Base-by-base conservation (phyloP, 2,797 vertebrate genomes). In the Scolopax bukidnonensis region DNA sequence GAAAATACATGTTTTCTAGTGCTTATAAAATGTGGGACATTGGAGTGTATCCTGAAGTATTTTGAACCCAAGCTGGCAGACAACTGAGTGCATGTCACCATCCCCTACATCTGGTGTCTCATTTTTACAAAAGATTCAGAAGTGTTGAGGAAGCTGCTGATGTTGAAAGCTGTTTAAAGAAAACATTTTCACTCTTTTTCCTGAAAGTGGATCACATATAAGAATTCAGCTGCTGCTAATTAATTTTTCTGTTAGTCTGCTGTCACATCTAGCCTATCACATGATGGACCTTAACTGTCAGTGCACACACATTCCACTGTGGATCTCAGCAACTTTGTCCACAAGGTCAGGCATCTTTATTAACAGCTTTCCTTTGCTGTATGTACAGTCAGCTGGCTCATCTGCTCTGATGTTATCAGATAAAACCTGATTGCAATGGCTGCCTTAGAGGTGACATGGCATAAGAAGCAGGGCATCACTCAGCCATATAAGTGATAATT, bases 161-260 rank as follows among this genome's bases (percentile, higher is more conserved):
- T 67, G 33, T 68, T 78, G 79, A 61, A 87, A 93, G 33, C 41
- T 85, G 30, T 38, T 81, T 85, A 33, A 88, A 91, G 54, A 82
- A 91, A 92, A 67, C 3, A 32, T 10, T 85, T 74, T 41, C 48
- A 67, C 17, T 89, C 27, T n/a, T 63, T 51, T 84, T 21, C 15
- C 70, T 53, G 33, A 82, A 94, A 92, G 15, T 89, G 81, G 74
- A 53, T 95, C 81, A 77, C 38, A 25, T 50, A 64, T 50, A 81
- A 75, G 57, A 88, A 89, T 96, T 90, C 74, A 69, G 19, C 47
- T 61, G 30, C 47, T 48, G 47, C 57, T 94, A 95, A 87, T 96
- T 92, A 95, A 43, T 92, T 93, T 91, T 95, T 64, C 68, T 96
- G 43, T 74, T 86, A 61, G 24, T 79, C 11, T 86, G 25, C 84